phyloP scores from a whole-genome alignment of 2,113 vertebrate genomes.

The Dunckerocampus dactyliophorus region DNA sequence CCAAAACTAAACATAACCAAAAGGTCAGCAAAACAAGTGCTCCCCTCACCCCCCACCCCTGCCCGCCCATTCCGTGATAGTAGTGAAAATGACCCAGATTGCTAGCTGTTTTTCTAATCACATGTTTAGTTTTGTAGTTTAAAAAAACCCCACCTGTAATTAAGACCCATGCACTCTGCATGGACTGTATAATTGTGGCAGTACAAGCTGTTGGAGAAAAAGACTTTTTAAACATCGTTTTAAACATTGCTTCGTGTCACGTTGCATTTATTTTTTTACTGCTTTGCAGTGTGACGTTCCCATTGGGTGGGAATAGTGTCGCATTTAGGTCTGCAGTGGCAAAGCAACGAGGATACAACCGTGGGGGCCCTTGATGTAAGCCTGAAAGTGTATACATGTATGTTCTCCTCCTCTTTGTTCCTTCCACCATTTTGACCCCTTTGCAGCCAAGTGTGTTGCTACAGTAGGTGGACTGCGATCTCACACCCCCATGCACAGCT shows the following conservation, averaged over 20 bases:
- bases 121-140: slow-evolving; percentile 48
- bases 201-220: slow-evolving; percentile 32
- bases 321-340: background rate
- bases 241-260: background rate
- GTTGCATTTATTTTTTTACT: background rate
- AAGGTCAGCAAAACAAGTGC: slow-evolving; percentile 47
- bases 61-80: background rate
- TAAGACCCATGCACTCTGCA: slow-evolving; percentile 31
- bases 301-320: too few relatives aligned
- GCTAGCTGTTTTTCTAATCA: slow-evolving; percentile 56
- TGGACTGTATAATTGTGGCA: slow-evolving; percentile 35
- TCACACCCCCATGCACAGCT: too few relatives aligned
- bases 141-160: slow-evolving; percentile 47
- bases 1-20: slow-evolving; percentile 41
- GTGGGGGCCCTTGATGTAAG: background rate
- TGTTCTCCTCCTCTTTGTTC: slow-evolving; percentile 2
- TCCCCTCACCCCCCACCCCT: too few relatives aligned
- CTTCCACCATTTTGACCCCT: slow-evolving; percentile 54
- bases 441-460: slow-evolving; percentile 46
- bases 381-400: slow-evolving; percentile 16
- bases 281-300: too few relatives aligned
- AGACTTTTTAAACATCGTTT: background rate
- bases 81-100: slow-evolving; percentile 54
- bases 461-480: too few relatives aligned
- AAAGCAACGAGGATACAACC: background rate